phyloP scores from a whole-genome alignment of 1,140 invertebrate species.

The Parasteatoda tepidariorum region DNA sequence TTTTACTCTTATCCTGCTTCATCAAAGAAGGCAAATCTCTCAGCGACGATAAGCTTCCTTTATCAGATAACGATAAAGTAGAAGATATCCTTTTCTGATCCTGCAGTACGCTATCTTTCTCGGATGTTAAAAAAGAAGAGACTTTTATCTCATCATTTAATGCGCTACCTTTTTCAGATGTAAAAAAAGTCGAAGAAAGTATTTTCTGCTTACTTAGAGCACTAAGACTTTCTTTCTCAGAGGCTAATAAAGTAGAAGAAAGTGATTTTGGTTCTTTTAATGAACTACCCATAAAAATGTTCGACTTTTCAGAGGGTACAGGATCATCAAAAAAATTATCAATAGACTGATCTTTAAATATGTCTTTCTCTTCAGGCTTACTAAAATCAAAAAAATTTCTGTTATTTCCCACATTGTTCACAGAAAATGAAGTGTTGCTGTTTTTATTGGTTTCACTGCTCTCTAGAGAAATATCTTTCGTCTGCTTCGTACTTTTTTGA shows the following conservation, averaged over 20 bases:
- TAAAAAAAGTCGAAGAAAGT: no score
- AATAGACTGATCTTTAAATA: constrained; percentile 7
- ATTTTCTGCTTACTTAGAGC: no score
- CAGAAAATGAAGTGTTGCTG: no score
- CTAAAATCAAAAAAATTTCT: neutral
- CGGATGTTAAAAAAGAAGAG: no score
- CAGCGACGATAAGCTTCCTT: constrained; percentile 1
- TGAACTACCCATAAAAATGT: neutral
- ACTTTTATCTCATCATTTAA: no score
- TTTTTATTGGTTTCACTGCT: no score
- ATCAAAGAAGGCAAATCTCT: constrained; percentile 29
- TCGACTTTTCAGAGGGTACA: constrained; percentile 26
- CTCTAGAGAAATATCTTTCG: no score
- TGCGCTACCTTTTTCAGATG: no score
- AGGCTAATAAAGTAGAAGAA: neutral
- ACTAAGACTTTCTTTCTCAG: neutral
- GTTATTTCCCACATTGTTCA: neutral
- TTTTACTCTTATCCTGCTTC: neutral
- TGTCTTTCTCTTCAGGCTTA: neutral
- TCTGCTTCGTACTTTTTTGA: no score
- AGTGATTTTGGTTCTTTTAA: neutral
- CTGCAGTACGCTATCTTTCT: neutral
- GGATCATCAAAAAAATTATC: constrained; percentile 55
- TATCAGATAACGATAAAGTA: neutral
- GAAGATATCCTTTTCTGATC: neutral